These are phyloP conservation scores for Nibea albiflora DNA, from an alignment of 2,113 vertebrate species.

Conservation along the genomic window DNA sequence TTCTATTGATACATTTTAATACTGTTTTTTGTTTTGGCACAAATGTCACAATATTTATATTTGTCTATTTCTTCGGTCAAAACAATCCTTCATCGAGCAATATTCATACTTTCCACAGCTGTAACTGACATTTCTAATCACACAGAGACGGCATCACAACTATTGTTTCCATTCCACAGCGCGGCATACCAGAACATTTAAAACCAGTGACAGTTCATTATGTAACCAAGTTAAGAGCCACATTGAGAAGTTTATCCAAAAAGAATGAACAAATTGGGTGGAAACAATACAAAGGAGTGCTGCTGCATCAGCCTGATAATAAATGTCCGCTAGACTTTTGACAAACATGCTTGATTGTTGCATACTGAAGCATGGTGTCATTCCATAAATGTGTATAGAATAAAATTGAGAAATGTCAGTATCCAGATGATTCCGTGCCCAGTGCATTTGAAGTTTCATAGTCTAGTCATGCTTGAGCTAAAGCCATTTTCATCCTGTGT, in stretches of 20 bases:
- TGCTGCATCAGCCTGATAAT: not conserved
- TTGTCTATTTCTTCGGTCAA: no score
- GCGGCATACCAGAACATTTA: no score
- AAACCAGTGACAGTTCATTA: not conserved
- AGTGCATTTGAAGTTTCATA: not conserved
- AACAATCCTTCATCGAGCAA: not conserved
- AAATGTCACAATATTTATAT: no score
- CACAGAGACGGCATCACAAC: not conserved
- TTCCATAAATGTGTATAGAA: not conserved
- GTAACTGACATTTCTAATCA: no score
- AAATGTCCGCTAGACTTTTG: not conserved
- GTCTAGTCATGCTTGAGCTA: slow-evolving; percentile 3
- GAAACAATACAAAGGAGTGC: not conserved
- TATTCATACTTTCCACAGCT: not conserved
- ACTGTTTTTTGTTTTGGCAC: not conserved
- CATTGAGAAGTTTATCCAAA: not conserved
- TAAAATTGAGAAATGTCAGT: not conserved
- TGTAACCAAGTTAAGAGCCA: not conserved
- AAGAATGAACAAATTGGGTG: not conserved
- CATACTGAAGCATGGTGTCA: not conserved
- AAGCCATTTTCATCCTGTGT: slow-evolving; percentile 25
- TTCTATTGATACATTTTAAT: not conserved
- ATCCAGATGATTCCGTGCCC: not conserved
- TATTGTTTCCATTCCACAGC: not conserved
- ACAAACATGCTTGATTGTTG: not conserved